Conservation (phyloP, 2,888 invertebrate genomes). For the Schizaphis graminum region DNA sequence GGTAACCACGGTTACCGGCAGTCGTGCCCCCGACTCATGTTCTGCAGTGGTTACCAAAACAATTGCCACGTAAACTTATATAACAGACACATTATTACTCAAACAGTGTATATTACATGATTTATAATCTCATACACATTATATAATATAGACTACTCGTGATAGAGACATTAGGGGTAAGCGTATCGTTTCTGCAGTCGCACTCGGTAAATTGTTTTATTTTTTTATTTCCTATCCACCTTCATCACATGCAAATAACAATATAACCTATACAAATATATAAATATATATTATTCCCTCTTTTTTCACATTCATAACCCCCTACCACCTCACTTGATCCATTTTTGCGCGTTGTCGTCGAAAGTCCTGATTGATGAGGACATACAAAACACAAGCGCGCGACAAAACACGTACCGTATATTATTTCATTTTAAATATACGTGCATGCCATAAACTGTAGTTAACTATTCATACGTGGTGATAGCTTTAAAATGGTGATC, state of each 20-base stretch:
- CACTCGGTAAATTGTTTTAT: neutral
- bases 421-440: neutral
- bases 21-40: neutral
- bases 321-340: neutral
- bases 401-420: neutral
- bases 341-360: neutral
- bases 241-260: neutral
- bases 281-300: neutral
- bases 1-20: constrained; percentile 53
- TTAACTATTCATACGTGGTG: neutral
- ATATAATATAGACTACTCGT: neutral
- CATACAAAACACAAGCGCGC: neutral
- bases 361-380: constrained; percentile 34
- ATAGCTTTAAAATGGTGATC: neutral
- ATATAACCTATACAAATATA: neutral
- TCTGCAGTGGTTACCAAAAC: constrained; percentile 66
- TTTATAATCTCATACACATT: neutral
- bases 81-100: neutral
- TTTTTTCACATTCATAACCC: neutral
- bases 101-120: neutral
- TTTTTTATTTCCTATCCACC: neutral
- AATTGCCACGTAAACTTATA: neutral
- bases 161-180: neutral
- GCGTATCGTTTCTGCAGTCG: neutral
- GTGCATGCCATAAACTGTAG: neutral